phyloP scores from a whole-genome alignment of 2,888 invertebrate genomes.

The Lucinisca nassula region DNA sequence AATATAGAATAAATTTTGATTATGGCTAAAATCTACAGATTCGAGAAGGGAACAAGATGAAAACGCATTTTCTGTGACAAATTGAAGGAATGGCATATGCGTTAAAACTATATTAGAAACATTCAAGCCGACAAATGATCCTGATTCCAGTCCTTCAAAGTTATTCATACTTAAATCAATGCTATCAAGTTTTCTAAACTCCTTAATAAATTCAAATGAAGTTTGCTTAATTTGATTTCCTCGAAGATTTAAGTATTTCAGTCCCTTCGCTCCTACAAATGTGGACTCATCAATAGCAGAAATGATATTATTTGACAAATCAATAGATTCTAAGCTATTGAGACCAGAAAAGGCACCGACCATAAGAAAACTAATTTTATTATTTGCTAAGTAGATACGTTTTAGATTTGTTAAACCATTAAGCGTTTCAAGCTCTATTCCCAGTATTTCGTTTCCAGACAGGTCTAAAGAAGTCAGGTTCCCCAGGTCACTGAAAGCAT shows the following conservation, averaged over 20 bases:
- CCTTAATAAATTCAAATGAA: conserved; percentile 1
- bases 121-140: neutral
- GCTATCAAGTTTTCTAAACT: neutral
- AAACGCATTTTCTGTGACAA: conserved; percentile 23
- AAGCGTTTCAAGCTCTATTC: neutral
- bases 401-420: conserved; percentile 15
- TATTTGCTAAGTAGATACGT: conserved; percentile 12
- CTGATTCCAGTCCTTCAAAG: conserved; percentile 1
- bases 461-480: neutral
- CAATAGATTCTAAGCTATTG: conserved; percentile 2
- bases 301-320: conserved; percentile 26
- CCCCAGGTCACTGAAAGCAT: neutral
- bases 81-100: neutral
- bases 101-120: neutral
- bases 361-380: conserved; percentile 16
- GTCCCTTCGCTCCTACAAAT: neutral
- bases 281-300: neutral
- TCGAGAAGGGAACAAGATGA: neutral
- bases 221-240: conserved; percentile 1
- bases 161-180: conserved; percentile 3
- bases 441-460: neutral
- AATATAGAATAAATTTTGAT: conserved; percentile 17
- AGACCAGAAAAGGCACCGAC: neutral
- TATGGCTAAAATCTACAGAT: conserved; percentile 19
- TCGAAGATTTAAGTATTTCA: neutral